Percentiles rank a stretch among this genome's conserved stretches.
phyloP scores from a whole-genome alignment of 2,797 vertebrate genomes.

The Schizothorax lantsangensis region DNA sequence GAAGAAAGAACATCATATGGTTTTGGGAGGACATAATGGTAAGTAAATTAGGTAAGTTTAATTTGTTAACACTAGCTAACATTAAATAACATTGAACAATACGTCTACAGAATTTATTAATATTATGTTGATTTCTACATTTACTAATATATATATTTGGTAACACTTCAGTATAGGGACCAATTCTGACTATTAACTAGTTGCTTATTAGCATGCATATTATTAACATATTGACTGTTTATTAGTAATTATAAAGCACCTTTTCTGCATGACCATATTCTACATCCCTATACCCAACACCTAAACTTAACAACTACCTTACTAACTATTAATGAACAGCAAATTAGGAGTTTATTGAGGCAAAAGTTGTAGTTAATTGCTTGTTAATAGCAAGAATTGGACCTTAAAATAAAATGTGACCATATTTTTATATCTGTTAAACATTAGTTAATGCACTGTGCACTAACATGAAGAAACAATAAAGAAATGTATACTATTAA shows the following conservation, averaged over 20 bases:
- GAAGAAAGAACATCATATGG: background rate
- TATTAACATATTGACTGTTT: too few species aligned
- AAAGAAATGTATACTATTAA: background rate
- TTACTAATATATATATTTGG: too few species aligned
- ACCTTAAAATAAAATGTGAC: background rate
- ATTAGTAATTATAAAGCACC: too few species aligned
- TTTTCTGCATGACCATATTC: too few species aligned
- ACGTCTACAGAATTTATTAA: background rate
- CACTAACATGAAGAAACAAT: background rate
- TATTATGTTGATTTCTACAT: too few species aligned
- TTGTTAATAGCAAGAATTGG: background rate
- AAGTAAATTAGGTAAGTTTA: background rate
- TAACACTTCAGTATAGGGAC: too few species aligned
- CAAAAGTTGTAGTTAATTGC: background rate
- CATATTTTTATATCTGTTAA: background rate
- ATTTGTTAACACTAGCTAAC: background rate
- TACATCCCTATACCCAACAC: too few species aligned
- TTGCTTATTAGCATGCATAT: too few species aligned
- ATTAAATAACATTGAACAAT: background rate
- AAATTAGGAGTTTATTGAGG: too few species aligned
- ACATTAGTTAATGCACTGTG: background rate
- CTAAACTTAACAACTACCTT: too few species aligned
- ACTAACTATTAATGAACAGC: too few species aligned
- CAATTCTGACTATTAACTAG: too few species aligned
- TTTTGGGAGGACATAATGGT: background rate